Percentiles rank a stretch among this genome's conserved stretches.
phyloP scores from a whole-genome alignment of 2,797 vertebrate genomes.

The Pangasius mekongensis region DNA sequence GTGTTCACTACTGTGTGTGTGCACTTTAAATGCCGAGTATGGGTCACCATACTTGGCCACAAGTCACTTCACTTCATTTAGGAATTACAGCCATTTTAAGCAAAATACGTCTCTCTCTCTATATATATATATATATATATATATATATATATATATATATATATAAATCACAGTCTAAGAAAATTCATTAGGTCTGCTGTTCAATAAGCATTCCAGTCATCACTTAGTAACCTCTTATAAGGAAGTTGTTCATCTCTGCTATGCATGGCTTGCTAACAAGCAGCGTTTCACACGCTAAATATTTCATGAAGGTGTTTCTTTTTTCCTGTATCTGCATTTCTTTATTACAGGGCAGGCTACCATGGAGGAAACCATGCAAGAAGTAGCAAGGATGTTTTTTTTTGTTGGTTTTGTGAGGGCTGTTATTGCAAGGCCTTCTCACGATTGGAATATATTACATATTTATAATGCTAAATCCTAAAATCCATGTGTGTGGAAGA shows the following conservation, averaged over 20 bases:
- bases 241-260: slow-evolving; percentile 63
- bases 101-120: too few relatives aligned
- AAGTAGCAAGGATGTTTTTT: slow-evolving; percentile 3
- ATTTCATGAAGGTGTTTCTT: slow-evolving; percentile 64
- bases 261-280: slow-evolving; percentile 66
- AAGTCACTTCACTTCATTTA: too few relatives aligned
- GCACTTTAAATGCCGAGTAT: too few relatives aligned
- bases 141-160: too few relatives aligned
- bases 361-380: slow-evolving; percentile 27
- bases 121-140: too few relatives aligned
- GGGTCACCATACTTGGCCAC: too few relatives aligned
- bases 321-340: slow-evolving; percentile 36
- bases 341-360: slow-evolving; percentile 9
- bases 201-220: neutral
- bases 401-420: neutral
- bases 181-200: neutral
- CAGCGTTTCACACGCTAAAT: slow-evolving; percentile 64
- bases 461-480: slow-evolving; percentile 35
- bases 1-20: too few relatives aligned
- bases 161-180: neutral
- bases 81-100: too few relatives aligned
- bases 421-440: slow-evolving; percentile 17
- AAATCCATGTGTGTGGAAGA: slow-evolving; percentile 6
- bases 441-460: slow-evolving; percentile 52
- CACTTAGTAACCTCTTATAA: slow-evolving; percentile 59